Conservation (phyloP, 2,888 invertebrate species). For the Coronaproctus castanopsis region DNA sequence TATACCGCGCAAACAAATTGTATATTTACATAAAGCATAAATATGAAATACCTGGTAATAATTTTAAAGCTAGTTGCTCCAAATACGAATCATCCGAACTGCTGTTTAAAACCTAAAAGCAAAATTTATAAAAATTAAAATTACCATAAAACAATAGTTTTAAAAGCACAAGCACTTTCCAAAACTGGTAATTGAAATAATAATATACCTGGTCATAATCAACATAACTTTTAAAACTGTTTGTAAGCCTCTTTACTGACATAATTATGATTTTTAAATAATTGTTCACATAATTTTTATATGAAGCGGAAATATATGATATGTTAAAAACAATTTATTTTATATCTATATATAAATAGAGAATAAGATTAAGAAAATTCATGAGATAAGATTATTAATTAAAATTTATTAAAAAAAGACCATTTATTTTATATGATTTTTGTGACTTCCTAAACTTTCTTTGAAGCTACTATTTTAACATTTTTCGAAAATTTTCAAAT, state of each 20-base stretch:
- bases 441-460: no score
- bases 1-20: neutral
- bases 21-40: constrained; percentile 8
- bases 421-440: no score
- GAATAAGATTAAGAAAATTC: no score
- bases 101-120: constrained; percentile 26
- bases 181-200: neutral
- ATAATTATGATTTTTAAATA: neutral
- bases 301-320: neutral
- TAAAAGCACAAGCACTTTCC: neutral
- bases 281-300: neutral
- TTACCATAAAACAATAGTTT: neutral
- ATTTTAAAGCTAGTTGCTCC: constrained; percentile 33
- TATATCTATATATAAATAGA: no score
- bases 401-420: no score
- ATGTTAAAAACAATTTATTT: no score
- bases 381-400: no score
- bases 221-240: constrained; percentile 37
- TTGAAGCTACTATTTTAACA: no score
- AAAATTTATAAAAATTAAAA: no score
- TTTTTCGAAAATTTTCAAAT: no score
- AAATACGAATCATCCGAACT: constrained; percentile 33
- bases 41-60: constrained; percentile 30
- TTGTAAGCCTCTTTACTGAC: constrained; percentile 16
- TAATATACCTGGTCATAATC: constrained; percentile 18